phyloP scores from a whole-genome alignment of 2,888 invertebrate species.

The Tupiocoris notatus region DNA sequence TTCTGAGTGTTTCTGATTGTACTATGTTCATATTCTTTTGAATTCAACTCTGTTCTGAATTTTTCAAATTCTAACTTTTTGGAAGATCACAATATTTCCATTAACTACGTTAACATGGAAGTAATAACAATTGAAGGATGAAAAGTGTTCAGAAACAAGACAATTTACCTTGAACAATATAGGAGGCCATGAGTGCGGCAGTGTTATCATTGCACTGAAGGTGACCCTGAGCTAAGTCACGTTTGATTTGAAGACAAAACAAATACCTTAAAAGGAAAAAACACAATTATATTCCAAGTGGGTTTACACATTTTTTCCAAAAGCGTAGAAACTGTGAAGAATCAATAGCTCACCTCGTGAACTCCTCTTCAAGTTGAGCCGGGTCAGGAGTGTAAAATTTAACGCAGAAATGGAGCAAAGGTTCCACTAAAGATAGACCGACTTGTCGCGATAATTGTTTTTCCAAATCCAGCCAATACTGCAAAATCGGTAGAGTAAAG shows the following conservation, averaged over 20 bases:
- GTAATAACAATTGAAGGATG: no score
- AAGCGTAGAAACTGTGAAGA: constrained; percentile 53
- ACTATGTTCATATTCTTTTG: no score
- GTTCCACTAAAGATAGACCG: constrained; percentile 83
- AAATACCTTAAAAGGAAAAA: constrained; percentile 67
- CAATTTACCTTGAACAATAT: constrained; percentile 89
- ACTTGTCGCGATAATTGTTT: constrained; percentile 95
- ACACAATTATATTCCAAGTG: neutral
- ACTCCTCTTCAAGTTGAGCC: constrained; percentile 95
- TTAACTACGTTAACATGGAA: no score
- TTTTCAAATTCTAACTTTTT: no score
- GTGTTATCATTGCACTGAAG: constrained; percentile 98
- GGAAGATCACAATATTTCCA: no score
- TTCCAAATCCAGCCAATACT: constrained; percentile 98
- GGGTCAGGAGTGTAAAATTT: constrained; percentile 99
- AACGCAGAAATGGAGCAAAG: constrained; percentile 87
- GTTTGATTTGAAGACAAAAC: constrained; percentile 96
- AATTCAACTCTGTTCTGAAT: no score
- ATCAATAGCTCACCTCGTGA: constrained; percentile 60
- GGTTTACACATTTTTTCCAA: neutral
- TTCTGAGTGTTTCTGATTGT: no score
- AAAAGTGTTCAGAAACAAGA: no score
- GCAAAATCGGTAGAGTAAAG: constrained; percentile 82
- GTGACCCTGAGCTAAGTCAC: constrained; percentile 87
- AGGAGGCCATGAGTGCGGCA: constrained; percentile 95